Evolutionary conservation across 2,113 vertebrate species (phyloP).

Genomic region (Erpornis zantholeuca): DNA sequence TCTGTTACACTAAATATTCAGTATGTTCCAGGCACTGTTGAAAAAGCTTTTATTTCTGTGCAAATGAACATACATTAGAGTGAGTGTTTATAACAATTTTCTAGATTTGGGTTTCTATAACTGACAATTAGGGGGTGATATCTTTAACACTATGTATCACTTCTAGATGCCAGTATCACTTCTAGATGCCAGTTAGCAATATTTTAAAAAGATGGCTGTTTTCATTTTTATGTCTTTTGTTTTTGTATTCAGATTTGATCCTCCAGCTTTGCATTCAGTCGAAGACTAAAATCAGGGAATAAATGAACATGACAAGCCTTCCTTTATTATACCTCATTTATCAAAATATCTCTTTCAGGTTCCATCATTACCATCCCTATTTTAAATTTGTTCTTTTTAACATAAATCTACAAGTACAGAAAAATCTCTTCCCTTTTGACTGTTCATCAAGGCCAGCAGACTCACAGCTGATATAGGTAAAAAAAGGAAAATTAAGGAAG

Average conservation of each 20-base stretch:
- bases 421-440: neutral
- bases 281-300: neutral
- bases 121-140: neutral
- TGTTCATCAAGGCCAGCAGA: neutral
- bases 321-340: neutral
- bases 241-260: neutral
- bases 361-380: neutral
- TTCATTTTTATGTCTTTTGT: neutral
- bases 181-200: neutral
- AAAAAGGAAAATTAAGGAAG: slow-evolving; percentile 25
- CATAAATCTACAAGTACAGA: neutral
- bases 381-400: slow-evolving; percentile 4
- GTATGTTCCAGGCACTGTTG: neutral
- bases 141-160: neutral
- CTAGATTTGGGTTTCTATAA: neutral
- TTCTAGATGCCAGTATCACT: neutral
- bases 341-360: neutral
- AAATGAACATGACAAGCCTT: neutral
- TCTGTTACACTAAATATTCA: neutral
- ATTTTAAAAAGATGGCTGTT: neutral
- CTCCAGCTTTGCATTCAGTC: neutral
- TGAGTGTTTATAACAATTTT: neutral
- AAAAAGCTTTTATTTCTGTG: neutral
- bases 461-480: neutral
- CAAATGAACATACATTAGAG: neutral